These are phyloP conservation scores for Hydractinia echinata DNA, from an alignment of 30 jellyfish, hydroid and myxozoan genomes.

Conservation along the genomic window DNA sequence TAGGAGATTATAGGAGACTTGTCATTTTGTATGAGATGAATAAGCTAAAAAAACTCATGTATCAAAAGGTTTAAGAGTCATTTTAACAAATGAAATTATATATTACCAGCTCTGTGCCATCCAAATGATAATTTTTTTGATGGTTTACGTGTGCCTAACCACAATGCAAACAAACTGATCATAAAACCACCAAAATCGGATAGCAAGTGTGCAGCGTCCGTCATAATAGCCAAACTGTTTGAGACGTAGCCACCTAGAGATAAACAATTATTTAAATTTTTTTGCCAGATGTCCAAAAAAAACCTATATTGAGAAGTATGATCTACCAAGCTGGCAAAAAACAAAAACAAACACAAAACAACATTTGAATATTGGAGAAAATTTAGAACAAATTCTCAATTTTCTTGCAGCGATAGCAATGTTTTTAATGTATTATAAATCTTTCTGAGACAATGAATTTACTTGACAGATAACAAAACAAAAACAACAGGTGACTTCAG, in stretches of 20 bases:
- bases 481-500: too few relatives aligned
- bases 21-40: too few relatives aligned
- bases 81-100: neutral
- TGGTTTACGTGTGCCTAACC: slow-evolving; percentile 84
- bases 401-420: too few relatives aligned
- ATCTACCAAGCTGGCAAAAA: neutral
- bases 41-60: too few relatives aligned
- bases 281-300: neutral
- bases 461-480: too few relatives aligned
- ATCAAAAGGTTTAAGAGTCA: too few relatives aligned
- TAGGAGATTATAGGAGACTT: too few relatives aligned
- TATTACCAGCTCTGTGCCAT: slow-evolving; percentile 94
- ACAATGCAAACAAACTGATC: slow-evolving; percentile 90
- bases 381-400: too few relatives aligned
- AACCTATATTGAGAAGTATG: neutral
- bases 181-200: slow-evolving; percentile 92
- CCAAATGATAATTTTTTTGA: slow-evolving; percentile 92
- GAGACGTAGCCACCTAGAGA: slow-evolving; percentile 80
- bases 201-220: slow-evolving; percentile 92
- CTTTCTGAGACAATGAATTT: too few relatives aligned
- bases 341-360: neutral
- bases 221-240: slow-evolving; percentile 89
- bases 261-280: neutral
- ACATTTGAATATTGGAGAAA: too few relatives aligned
- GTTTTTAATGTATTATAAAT: too few relatives aligned